These are phyloP conservation scores for Platycnemis pennipes DNA, from an alignment of 2,888 invertebrate species.

Conservation along the genomic window DNA sequence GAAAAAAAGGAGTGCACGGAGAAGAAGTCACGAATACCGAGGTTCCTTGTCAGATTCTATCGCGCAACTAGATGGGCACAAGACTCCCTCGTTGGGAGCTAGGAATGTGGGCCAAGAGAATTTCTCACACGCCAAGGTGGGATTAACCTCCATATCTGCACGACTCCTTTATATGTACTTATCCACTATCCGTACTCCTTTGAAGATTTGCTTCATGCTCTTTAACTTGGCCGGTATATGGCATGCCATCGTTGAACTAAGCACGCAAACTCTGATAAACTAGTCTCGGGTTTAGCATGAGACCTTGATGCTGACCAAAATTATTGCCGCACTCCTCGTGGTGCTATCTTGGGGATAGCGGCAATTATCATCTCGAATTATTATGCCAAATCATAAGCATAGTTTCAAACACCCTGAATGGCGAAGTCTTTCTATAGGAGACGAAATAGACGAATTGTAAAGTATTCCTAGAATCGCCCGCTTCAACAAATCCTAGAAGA, in stretches of 20 bases:
- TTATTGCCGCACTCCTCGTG: background rate
- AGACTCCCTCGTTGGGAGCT: background rate
- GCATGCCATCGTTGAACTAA: background rate
- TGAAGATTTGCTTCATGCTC: background rate
- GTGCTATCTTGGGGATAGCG: background rate
- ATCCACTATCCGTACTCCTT: background rate
- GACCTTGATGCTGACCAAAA: background rate
- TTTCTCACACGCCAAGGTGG: conserved; percentile 18
- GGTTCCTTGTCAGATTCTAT: background rate
- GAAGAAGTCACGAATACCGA: background rate
- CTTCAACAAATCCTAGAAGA: background rate
- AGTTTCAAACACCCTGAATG: background rate
- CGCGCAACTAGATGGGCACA: background rate
- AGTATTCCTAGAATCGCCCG: background rate
- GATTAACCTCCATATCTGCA: background rate
- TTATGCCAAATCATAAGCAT: background rate
- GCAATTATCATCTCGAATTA: background rate
- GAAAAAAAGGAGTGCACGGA: background rate
- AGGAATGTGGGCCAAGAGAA: background rate
- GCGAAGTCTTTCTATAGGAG: background rate
- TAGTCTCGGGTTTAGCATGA: background rate
- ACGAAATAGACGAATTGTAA: background rate
- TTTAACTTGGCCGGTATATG: background rate
- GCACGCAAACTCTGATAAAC: background rate
- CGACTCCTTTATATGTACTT: too few relatives aligned